Conservation (phyloP, 2,113 vertebrate genomes). For the Empidonax traillii region DNA sequence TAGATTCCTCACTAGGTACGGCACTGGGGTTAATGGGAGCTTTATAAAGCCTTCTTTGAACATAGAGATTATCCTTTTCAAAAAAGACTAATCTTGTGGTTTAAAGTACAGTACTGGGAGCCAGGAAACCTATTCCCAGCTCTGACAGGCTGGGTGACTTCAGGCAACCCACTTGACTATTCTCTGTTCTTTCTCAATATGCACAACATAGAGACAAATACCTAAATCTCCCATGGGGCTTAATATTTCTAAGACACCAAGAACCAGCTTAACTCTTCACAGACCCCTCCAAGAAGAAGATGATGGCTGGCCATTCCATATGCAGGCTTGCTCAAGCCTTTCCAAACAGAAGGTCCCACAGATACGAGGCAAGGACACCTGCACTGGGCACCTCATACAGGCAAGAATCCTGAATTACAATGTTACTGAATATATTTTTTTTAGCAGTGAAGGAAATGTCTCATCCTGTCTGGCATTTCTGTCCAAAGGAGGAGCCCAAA, state of each 20-base stretch:
- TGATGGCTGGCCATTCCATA: background rate
- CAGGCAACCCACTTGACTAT: background rate
- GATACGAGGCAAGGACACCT: background rate
- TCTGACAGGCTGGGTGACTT: conserved; percentile 22
- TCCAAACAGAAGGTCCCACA: background rate
- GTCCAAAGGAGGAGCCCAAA: background rate
- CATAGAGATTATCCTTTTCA: conserved; percentile 49
- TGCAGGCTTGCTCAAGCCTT: background rate
- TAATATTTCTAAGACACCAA: background rate
- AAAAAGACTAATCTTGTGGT: conserved; percentile 47
- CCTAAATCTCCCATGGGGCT: background rate
- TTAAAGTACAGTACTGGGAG: conserved; percentile 42
- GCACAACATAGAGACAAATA: background rate
- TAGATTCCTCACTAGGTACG: conserved; percentile 52
- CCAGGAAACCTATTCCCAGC: conserved; percentile 24
- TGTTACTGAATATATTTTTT: background rate
- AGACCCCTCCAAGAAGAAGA: background rate
- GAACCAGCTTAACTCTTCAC: background rate
- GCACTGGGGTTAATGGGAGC: conserved; percentile 39
- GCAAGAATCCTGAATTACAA: background rate
- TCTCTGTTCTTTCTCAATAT: background rate
- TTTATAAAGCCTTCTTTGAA: conserved; percentile 60
- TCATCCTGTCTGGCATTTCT: background rate
- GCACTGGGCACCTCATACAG: background rate
- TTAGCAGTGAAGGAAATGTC: background rate